Percentiles rank a stretch among this genome's conserved stretches.
Conservation (phyloP, 2,113 vertebrate genomes). For the Neofelis nebulosa region DNA sequence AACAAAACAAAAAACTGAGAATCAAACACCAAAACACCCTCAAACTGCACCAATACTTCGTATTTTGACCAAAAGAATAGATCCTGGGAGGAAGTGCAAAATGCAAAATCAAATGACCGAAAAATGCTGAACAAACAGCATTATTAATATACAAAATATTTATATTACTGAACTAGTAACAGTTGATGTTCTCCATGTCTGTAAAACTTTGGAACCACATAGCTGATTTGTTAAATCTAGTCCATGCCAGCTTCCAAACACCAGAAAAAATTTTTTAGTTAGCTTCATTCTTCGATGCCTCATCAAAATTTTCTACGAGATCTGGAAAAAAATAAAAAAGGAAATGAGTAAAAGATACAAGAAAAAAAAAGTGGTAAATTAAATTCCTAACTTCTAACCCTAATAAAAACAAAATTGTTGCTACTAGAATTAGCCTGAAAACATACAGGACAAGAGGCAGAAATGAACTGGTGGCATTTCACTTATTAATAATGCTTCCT, state of each 20-base stretch:
- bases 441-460: not conserved
- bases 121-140: conserved; percentile 91
- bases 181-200: conserved; percentile 88
- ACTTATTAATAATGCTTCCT: not conserved
- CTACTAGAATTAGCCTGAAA: conserved; percentile 43
- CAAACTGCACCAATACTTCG: conserved; percentile 85
- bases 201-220: conserved; percentile 91
- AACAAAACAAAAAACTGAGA: not conserved
- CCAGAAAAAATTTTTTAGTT: conserved; percentile 90
- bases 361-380: not conserved
- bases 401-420: conserved; percentile 45
- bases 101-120: conserved; percentile 91
- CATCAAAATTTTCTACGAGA: conserved; percentile 99
- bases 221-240: conserved; percentile 91
- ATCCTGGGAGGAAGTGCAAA: conserved; percentile 91
- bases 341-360: conserved; percentile 27
- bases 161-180: conserved; percentile 92
- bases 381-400: conserved; percentile 21
- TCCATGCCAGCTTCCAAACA: conserved; percentile 89
- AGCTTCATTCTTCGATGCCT: conserved; percentile 99
- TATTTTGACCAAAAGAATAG: conserved; percentile 86
- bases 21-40: conserved; percentile 76
- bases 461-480: conserved; percentile 26
- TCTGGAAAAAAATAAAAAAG: conserved; percentile 84
- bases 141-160: conserved; percentile 95